Evolutionary conservation across 2,888 invertebrate species (phyloP).

Genomic region (Lissocephala sabroskyi): DNA sequence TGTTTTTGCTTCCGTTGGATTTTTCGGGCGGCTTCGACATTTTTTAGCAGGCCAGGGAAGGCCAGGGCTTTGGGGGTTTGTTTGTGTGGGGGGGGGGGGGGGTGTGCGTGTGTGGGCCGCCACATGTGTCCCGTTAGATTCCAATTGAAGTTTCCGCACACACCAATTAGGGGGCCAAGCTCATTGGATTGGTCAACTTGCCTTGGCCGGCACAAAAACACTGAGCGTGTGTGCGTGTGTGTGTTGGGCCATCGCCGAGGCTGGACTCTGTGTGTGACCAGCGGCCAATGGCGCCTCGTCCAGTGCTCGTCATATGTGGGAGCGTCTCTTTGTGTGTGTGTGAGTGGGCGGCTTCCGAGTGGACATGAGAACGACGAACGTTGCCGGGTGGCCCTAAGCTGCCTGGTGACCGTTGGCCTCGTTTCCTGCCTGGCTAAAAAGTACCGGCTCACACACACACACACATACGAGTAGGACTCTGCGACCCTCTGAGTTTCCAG

Average conservation of each 20-base stretch:
- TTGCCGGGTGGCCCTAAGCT: conserved; percentile 15
- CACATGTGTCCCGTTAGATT: conserved; percentile 20
- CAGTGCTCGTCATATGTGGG: conserved; percentile 10
- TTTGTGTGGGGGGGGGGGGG: too few relatives aligned
- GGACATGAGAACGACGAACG: conserved; percentile 8
- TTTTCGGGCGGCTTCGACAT: too few relatives aligned
- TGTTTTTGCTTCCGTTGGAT: too few relatives aligned
- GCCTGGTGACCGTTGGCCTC: too few relatives aligned
- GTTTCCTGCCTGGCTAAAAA: too few relatives aligned
- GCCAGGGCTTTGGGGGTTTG: too few relatives aligned
- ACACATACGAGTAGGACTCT: too few relatives aligned
- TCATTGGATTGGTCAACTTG: conserved; percentile 51
- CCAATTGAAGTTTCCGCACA: conserved; percentile 50
- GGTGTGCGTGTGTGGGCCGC: not conserved
- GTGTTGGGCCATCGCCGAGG: conserved; percentile 24
- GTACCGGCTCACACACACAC: too few relatives aligned
- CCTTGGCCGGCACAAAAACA: too few relatives aligned
- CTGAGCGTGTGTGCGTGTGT: too few relatives aligned
- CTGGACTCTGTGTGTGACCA: conserved; percentile 9
- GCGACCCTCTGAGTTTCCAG: not conserved
- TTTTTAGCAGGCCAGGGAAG: too few relatives aligned
- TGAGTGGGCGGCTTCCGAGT: not conserved
- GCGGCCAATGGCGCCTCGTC: conserved; percentile 36
- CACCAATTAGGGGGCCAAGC: conserved; percentile 44
- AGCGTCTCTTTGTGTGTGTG: not conserved